Percentiles rank a stretch among this genome's conserved stretches.
Conservation (phyloP, 2,113 vertebrate species). For the Brachyhypopomus gauderio region DNA sequence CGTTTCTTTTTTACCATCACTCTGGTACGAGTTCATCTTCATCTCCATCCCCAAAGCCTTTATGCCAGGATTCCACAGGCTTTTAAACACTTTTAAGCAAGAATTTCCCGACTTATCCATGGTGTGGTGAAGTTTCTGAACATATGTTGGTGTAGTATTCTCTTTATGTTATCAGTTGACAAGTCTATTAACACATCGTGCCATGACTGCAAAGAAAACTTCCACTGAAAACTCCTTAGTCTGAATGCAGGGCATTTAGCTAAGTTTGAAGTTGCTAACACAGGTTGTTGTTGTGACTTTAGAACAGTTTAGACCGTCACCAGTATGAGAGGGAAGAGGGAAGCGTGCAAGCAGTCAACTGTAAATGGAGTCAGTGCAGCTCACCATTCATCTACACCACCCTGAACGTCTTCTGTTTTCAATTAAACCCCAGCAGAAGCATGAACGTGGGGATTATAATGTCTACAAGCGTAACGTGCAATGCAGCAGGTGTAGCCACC, state of each 20-base stretch:
- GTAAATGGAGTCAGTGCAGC: background rate
- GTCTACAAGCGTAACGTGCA: background rate
- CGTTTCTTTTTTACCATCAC: background rate
- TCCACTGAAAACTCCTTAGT: background rate
- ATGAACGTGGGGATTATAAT: background rate
- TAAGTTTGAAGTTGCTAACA: background rate
- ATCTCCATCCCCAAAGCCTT: background rate
- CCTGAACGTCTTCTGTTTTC: constrained; percentile 3
- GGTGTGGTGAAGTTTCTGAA: too few relatives aligned
- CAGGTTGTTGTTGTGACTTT: background rate
- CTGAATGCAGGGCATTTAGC: background rate
- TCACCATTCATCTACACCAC: background rate
- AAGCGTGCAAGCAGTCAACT: background rate
- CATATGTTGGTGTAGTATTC: background rate
- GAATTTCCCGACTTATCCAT: too few relatives aligned
- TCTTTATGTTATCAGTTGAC: background rate
- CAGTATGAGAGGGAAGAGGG: background rate
- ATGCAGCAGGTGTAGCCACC: background rate
- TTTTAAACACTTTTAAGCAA: background rate
- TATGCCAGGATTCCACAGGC: background rate
- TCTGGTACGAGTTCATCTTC: background rate
- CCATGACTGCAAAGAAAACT: too few relatives aligned
- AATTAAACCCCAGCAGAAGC: constrained; percentile 13
- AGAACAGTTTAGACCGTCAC: background rate
- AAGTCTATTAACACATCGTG: too few relatives aligned